Base-by-base conservation (phyloP, 2,797 vertebrate genomes). In the Dromococcyx pavoninus region DNA sequence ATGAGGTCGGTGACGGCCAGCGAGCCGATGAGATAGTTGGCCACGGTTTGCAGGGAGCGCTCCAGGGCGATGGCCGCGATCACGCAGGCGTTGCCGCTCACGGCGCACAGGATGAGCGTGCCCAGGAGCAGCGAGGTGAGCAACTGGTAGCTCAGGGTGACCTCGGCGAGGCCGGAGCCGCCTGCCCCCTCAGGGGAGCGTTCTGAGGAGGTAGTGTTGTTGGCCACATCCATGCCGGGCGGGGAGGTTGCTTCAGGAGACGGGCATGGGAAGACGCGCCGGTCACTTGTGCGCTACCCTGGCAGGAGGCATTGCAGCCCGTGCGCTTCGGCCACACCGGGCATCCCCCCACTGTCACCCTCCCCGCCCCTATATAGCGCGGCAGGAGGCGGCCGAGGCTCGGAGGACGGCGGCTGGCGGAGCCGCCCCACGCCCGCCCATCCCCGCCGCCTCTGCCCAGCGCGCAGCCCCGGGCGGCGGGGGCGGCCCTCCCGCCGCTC, bases 21-120 rank as follows among this genome's bases (percentile, higher is more conserved):
- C 1, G 99, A 99, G 66, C 99, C 99, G 97, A 99, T 99, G 79
- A 99, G 98, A 97, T 99, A 99, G 98, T 99, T 99, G 83, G 99
- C 99, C 93, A 99, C 99, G 76, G 99, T 99, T 97, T 99, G 99
- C 95, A 99, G 98, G 94, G 98, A 99, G 95, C 99, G 98, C 97
- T 99, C 99, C 97, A 99, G 95, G 82, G 98, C 98, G 96, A 99
- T 99, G 93, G 99, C 99, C 10, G 99, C 98, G 88, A 99, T 98
- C 95, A 99, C 99, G 97, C 98, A 99, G 51, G 99, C 98, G 95
- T 99, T 99, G 87, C 99, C 99, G 92, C 99, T 98, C 91, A 99
- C 98, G 37, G 99, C 98, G 95, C 99, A 99, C 78, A 99, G 98
- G 92, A 99, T 99, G 70, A 99, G 98, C 11, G 98, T 98, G 70